phyloP scores from a whole-genome alignment of 2,113 vertebrate genomes.

The Prunella fulvescens region DNA sequence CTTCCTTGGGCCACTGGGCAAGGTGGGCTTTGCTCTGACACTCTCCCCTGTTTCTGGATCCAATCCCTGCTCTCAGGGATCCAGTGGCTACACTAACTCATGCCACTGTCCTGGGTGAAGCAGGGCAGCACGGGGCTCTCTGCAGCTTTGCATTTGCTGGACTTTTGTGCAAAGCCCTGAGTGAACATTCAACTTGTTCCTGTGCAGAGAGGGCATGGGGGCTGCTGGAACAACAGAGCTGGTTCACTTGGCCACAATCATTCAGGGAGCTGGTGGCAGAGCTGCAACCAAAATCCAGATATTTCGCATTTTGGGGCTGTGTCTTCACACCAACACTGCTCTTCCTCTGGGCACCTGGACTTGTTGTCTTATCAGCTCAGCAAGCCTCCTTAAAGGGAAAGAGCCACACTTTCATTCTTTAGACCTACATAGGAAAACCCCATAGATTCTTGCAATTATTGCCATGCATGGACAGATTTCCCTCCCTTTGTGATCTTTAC shows the following conservation, averaged over 20 bases:
- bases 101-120: background rate
- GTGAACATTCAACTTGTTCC: fast-evolving
- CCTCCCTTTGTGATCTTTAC: constrained; percentile 51
- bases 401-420: background rate
- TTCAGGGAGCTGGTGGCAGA: constrained; percentile 34
- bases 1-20: background rate
- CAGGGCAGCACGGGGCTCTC: background rate
- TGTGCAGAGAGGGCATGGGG: background rate
- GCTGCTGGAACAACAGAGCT: background rate
- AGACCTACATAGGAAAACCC: constrained; percentile 8
- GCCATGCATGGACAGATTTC: background rate
- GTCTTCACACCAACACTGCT: background rate
- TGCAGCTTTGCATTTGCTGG: background rate
- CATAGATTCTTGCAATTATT: constrained; percentile 13
- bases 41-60: background rate
- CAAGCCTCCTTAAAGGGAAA: background rate
- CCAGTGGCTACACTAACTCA: background rate
- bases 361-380: background rate
- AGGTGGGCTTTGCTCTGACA: background rate
- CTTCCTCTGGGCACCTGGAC: constrained; percentile 17
- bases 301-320: constrained; percentile 17
- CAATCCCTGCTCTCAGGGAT: background rate
- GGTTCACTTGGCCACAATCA: background rate
- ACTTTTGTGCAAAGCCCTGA: background rate
- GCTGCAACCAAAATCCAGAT: constrained; percentile 46